These are phyloP conservation scores for Folsomia candida DNA, from an alignment of 2,888 invertebrate species.

Conservation along the genomic window DNA sequence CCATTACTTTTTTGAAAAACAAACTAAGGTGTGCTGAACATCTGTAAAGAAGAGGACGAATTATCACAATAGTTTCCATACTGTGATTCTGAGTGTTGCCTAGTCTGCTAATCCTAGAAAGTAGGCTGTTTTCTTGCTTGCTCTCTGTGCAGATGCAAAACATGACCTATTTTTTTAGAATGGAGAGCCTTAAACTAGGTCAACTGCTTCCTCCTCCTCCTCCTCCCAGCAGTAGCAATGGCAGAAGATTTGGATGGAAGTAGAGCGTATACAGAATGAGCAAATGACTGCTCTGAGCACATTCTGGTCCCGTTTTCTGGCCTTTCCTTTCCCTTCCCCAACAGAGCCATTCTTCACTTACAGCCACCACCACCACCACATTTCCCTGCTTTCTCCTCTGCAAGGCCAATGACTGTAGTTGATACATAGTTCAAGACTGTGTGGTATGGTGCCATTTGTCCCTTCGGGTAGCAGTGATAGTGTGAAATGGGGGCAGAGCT, in stretches of 20 bases:
- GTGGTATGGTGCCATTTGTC: neutral
- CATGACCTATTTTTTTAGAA: conserved; percentile 9
- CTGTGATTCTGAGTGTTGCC: neutral
- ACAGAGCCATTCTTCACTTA: neutral
- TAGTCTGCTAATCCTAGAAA: neutral
- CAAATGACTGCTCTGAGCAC: neutral
- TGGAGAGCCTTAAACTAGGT: neutral
- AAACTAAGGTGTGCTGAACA: no score
- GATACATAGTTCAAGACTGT: no score
- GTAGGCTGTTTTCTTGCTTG: neutral
- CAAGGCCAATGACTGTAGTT: neutral
- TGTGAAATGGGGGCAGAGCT: neutral
- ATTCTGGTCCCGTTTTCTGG: neutral
- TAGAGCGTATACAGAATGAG: no score
- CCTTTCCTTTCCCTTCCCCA: neutral
- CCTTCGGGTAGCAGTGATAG: neutral
- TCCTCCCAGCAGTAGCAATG: no score
- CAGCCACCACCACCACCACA: no score
- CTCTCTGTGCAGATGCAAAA: conserved; percentile 13
- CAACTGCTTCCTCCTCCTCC: neutral
- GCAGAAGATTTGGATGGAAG: neutral
- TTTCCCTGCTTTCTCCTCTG: neutral
- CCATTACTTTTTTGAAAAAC: no score
- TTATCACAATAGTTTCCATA: neutral
- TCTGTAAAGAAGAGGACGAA: no score